These are phyloP conservation scores for Microtus oregoni DNA, from an alignment of 2,113 vertebrate species.

Conservation along the genomic window DNA sequence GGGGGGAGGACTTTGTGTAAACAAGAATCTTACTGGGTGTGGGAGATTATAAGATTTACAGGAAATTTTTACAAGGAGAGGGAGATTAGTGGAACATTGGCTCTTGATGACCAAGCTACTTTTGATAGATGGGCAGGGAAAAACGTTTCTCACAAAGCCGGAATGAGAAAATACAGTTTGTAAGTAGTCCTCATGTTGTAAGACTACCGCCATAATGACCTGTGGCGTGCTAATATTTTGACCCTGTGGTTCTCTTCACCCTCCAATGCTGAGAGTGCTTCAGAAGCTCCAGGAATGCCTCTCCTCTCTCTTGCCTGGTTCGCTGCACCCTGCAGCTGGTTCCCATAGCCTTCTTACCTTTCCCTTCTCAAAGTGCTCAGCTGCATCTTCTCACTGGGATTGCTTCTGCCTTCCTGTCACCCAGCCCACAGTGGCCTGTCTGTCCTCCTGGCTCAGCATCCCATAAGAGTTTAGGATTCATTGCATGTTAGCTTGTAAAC, in stretches of 20 bases:
- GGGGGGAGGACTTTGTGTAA: not conserved
- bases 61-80: not conserved
- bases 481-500: slow-evolving; percentile 20
- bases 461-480: not conserved
- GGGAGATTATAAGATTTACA: not conserved
- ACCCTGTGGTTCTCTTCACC: not conserved
- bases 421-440: not conserved
- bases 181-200: slow-evolving; percentile 35
- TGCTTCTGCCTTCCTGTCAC: not conserved
- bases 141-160: slow-evolving; percentile 23
- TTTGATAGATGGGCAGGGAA: not conserved
- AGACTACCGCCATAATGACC: slow-evolving; percentile 19
- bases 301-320: not conserved
- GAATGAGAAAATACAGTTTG: slow-evolving; percentile 36
- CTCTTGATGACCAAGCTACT: not conserved
- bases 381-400: not conserved
- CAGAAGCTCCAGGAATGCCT: not conserved
- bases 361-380: not conserved
- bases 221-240: not conserved
- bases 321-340: not conserved
- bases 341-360: not conserved
- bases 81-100: not conserved
- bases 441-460: not conserved
- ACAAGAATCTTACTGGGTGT: not conserved
- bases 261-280: not conserved